A percentile compares a stretch with the other conserved stretches of the same genome.
Evolutionary conservation across 2,113 vertebrate genomes (phyloP).

Genomic region (Rhinoderma darwinii): DNA sequence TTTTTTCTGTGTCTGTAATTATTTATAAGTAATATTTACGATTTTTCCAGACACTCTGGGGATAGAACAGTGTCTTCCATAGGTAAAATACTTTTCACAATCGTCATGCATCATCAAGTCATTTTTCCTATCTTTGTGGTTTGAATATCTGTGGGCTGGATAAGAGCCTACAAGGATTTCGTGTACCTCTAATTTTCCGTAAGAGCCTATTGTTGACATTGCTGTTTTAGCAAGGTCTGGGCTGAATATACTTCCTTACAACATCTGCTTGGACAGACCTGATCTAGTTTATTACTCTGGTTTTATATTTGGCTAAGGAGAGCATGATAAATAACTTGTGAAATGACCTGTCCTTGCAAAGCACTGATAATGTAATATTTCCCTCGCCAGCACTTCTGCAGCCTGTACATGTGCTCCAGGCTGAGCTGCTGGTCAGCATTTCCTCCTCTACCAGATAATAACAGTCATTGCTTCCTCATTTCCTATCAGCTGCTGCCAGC

Average conservation of each 20-base stretch:
- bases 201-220: background rate
- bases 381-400: conserved; percentile 31
- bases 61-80: background rate
- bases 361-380: conserved; percentile 40
- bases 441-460: conserved; percentile 29
- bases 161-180: background rate
- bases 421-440: conserved; percentile 40
- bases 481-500: conserved; percentile 21
- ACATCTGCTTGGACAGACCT: background rate
- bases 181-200: background rate
- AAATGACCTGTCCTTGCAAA: conserved; percentile 41
- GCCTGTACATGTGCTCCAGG: conserved; percentile 27
- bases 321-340: conserved; percentile 39
- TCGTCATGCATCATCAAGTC: background rate
- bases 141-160: background rate
- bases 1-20: too few relatives aligned
- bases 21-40: too few relatives aligned
- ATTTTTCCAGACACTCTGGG: background rate
- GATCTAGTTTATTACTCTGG: background rate
- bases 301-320: conserved; percentile 21
- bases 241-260: background rate
- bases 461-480: conserved; percentile 38
- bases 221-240: background rate
- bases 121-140: background rate
- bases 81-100: background rate